phyloP scores from a whole-genome alignment of 1,140 invertebrate genomes.

The Bombyx mandarina region DNA sequence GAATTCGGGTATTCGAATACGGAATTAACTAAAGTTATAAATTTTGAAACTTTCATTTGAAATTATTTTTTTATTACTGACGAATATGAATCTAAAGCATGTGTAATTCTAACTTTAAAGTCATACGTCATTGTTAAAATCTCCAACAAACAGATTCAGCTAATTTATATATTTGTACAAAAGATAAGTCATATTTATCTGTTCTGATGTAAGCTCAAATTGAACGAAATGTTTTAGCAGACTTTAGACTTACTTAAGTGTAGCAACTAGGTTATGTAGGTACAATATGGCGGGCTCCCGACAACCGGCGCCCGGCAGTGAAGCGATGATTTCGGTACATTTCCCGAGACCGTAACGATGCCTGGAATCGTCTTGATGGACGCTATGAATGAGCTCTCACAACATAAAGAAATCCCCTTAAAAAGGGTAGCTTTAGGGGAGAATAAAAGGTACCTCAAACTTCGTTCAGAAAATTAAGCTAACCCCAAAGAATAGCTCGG shows the following conservation, averaged over 20 bases:
- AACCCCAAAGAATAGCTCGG: slow-evolving; percentile 3
- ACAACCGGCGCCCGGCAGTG: slow-evolving; percentile 38
- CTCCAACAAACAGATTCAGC: neutral
- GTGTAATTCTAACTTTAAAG: neutral
- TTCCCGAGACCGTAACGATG: slow-evolving; percentile 64
- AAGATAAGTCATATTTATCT: too few relatives aligned
- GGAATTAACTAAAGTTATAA: neutral
- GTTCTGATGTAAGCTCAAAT: slow-evolving; percentile 24
- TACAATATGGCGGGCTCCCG: slow-evolving; percentile 56
- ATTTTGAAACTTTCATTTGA: neutral
- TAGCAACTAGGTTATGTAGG: slow-evolving; percentile 30
- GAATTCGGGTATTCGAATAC: neutral
- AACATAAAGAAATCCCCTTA: slow-evolving; percentile 71
- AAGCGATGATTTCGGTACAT: slow-evolving; percentile 70
- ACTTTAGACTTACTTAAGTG: slow-evolving; percentile 11
- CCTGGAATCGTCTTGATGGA: slow-evolving; percentile 67
- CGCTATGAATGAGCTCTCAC: slow-evolving; percentile 69
- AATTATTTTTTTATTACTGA: neutral
- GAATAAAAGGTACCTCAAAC: slow-evolving; percentile 49
- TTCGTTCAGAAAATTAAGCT: slow-evolving; percentile 19
- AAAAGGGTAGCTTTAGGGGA: slow-evolving; percentile 66
- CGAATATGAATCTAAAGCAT: neutral
- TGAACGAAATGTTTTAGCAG: slow-evolving; percentile 30
- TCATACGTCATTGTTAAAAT: neutral
- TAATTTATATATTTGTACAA: too few relatives aligned